Evolutionary conservation across 2,113 vertebrate species (phyloP).

Genomic region (Ovis canadensis): DNA sequence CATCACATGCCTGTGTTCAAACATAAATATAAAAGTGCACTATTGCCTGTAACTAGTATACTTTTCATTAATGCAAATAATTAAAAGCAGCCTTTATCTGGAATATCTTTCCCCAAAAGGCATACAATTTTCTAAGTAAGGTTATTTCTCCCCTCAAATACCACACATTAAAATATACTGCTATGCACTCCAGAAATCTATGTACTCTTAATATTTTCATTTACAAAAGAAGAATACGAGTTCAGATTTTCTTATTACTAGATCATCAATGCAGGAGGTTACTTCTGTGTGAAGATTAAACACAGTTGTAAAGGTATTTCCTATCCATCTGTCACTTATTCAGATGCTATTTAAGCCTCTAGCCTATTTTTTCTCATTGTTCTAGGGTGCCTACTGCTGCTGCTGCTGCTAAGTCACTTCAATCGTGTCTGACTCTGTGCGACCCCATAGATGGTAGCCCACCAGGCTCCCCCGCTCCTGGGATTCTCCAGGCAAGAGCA

Average conservation of each 20-base stretch:
- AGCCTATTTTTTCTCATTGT: background rate
- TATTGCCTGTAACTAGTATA: background rate
- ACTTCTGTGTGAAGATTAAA: background rate
- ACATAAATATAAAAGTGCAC: conserved; percentile 4
- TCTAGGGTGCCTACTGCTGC: background rate
- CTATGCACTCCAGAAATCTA: background rate
- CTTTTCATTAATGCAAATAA: conserved; percentile 31
- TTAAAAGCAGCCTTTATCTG: conserved; percentile 25
- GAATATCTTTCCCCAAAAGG: background rate
- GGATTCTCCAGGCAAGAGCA: too few species aligned
- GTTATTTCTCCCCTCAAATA: background rate
- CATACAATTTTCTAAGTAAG: background rate
- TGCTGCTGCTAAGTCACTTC: too few species aligned
- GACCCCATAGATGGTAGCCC: too few species aligned
- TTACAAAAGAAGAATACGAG: conserved; percentile 1
- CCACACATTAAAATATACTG: background rate
- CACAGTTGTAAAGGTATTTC: background rate
- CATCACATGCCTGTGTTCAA: background rate
- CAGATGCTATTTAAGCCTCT: background rate
- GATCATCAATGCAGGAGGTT: background rate
- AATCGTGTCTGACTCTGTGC: too few species aligned
- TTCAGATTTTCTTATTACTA: background rate
- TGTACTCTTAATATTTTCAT: background rate
- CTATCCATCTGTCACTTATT: background rate
- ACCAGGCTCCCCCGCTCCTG: too few species aligned